These are phyloP conservation scores for Corvus moneduloides DNA, from an alignment of 2,113 vertebrate species.

Conservation along the genomic window DNA sequence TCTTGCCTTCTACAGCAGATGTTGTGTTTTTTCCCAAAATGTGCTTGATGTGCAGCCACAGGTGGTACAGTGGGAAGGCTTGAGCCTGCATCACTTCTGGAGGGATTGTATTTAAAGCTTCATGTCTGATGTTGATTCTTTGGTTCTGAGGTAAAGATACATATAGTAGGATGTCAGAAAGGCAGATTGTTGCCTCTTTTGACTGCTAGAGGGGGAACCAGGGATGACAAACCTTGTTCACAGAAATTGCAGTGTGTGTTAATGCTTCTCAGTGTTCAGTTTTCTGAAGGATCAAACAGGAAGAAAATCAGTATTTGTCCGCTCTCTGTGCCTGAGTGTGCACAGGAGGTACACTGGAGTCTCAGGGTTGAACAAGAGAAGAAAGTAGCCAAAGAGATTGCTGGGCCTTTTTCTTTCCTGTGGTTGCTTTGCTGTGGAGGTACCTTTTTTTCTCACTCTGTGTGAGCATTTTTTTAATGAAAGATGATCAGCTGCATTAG, in stretches of 20 bases:
- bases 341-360: not conserved
- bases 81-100: not conserved
- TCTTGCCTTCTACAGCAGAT: not conserved
- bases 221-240: not conserved
- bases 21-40: not conserved
- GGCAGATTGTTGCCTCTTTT: not conserved
- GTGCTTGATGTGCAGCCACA: fast-evolving
- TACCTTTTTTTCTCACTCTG: not conserved
- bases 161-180: not conserved
- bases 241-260: not conserved
- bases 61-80: not conserved
- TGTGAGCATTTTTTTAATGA: not conserved
- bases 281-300: not conserved
- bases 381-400: not conserved
- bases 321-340: not conserved
- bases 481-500: not conserved
- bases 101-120: not conserved
- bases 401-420: not conserved
- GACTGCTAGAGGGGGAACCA: not conserved
- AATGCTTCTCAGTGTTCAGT: not conserved
- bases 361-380: not conserved
- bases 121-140: not conserved
- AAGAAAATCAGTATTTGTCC: not conserved
- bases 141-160: not conserved
- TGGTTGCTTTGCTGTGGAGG: not conserved